Conservation (phyloP, 2,797 vertebrate genomes). For the Rhinoraja longicauda region DNA sequence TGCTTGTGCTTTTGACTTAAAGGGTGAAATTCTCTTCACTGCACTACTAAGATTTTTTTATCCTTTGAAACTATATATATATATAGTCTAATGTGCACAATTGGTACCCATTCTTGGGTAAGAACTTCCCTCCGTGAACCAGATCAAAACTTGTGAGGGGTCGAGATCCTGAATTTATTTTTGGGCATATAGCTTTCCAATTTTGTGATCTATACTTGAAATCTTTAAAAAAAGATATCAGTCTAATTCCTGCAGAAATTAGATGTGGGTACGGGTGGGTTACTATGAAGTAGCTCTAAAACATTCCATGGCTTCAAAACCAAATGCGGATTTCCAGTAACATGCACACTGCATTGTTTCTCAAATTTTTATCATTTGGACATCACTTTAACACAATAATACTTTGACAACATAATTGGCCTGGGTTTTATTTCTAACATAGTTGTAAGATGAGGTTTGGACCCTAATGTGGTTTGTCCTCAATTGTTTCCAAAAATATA, state of each 20-base stretch:
- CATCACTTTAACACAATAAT: background rate
- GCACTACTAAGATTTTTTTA: constrained; percentile 19
- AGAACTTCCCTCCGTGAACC: background rate
- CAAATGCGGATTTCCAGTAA: background rate
- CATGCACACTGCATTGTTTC: background rate
- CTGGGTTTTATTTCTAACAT: background rate
- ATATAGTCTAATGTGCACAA: background rate
- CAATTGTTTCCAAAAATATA: background rate
- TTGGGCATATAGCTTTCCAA: background rate
- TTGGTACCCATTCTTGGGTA: background rate
- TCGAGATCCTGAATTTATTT: constrained; percentile 2
- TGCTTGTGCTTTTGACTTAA: background rate
- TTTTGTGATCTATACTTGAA: background rate
- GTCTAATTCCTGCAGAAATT: background rate
- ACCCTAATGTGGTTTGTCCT: background rate
- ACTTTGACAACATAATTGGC: background rate
- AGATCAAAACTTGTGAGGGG: constrained; percentile 5
- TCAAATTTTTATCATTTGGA: background rate
- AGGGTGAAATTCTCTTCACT: constrained; percentile 4
- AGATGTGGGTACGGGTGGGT: background rate
- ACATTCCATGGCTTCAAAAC: background rate
- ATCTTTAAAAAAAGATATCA: background rate
- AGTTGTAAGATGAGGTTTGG: too few relatives aligned
- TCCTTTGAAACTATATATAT: constrained; percentile 19
- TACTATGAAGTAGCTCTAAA: background rate